Percentiles rank a stretch among this genome's conserved stretches.
Conservation (phyloP, 2,888 invertebrate species). For the Octonoba sinensis region DNA sequence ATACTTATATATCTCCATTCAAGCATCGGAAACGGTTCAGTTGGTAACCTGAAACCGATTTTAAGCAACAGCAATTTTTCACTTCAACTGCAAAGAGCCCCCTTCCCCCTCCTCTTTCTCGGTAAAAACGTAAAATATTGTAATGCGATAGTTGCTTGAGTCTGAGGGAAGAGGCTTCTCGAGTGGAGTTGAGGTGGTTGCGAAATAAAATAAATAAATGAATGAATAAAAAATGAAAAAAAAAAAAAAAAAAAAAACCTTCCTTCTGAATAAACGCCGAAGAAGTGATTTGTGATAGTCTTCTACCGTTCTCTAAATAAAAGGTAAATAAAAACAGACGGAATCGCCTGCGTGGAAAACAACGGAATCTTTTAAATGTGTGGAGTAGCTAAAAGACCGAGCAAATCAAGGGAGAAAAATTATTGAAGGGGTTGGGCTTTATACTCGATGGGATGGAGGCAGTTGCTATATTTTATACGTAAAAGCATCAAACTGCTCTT, state of each 20-base stretch:
- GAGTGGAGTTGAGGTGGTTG: neutral
- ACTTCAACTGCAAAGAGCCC: constrained; percentile 32
- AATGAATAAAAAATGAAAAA: constrained; percentile 19
- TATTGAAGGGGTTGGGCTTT: too few relatives aligned
- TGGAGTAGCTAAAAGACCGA: too few relatives aligned
- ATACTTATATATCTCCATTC: too few relatives aligned
- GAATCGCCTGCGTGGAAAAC: too few relatives aligned
- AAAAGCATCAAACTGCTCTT: too few relatives aligned
- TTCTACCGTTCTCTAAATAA: neutral
- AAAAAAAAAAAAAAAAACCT: neutral
- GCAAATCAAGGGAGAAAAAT: too few relatives aligned
- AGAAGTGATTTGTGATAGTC: constrained; percentile 47
- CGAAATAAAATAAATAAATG: constrained; percentile 5
- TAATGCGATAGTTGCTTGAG: constrained; percentile 40
- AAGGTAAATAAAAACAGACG: too few relatives aligned
- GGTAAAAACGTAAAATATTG: constrained; percentile 49
- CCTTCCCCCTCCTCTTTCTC: neutral
- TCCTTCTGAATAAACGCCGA: constrained; percentile 15
- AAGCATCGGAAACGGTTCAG: too few relatives aligned
- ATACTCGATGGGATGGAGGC: too few relatives aligned
- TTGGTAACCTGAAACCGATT: constrained; percentile 46
- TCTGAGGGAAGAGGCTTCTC: neutral
- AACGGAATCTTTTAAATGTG: too few relatives aligned
- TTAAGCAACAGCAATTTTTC: constrained; percentile 51
- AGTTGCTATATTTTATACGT: too few relatives aligned